Evolutionary conservation across 1,140 invertebrate genomes (phyloP), one percentile per base, ranked within the genome.

Genomic region (Aphaenogaster floridana): DNA sequence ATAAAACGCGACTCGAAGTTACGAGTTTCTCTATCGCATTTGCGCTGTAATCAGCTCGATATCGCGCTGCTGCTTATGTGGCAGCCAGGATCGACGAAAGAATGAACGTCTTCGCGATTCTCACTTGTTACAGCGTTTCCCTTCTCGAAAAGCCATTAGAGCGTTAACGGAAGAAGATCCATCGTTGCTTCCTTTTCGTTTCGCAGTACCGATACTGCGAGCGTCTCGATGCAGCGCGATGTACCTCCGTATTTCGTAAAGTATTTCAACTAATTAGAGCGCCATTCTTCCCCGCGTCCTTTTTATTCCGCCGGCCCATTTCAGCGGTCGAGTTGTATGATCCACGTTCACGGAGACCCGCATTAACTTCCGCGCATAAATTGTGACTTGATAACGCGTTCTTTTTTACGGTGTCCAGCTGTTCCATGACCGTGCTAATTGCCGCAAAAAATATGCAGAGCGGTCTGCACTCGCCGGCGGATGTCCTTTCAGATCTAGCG

Each of bases 261-360:
- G 54, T 83, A 71, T 76, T 74, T 42, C 42, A 74, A 34, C 81
- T 88, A 74, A 88, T 89, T 89, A 88, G 68, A 86, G 64, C 69
- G 83, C 77, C 61, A 48, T 57, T 78, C 86, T 17, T 78, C 66
- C 52, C 15, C 59, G 17, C 34, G 21, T 45, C 15, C 34, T 78
- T 72, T 83, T 77, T 54, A 63, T 72, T 66, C 61, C 57, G 39
- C n/a, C 34, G 11, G 52, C 78, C 11, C 48, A 17, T 39, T 88
- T 76, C 72, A 36, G 36, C 54, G n/a, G 48, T 6, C 50, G 34
- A 45, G 68, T 76, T 52, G 77, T 59, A 88, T 72, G 76, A 86
- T 85, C 80, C 64, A 42, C 77, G 28, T 52, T 76, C 52, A 64
- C 39, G 59, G 42, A 78, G 52, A 28, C 61, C 48, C 61, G 39